These are phyloP conservation scores for Cyrtonyx montezumae DNA, from an alignment of 2,113 vertebrate species.

Conservation along the genomic window DNA sequence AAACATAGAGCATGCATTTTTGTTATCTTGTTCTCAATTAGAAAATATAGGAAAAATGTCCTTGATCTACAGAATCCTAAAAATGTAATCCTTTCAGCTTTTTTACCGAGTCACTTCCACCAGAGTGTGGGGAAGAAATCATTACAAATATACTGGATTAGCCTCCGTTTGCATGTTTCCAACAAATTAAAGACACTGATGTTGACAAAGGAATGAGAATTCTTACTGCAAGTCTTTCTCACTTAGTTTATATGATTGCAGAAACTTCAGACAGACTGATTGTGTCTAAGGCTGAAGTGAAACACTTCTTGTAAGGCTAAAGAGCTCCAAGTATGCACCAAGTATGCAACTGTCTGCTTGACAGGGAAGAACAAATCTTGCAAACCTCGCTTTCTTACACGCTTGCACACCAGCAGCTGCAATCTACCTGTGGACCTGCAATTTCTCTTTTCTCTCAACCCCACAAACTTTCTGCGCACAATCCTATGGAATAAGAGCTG, in stretches of 20 bases:
- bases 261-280: not conserved
- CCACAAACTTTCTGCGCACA: not conserved
- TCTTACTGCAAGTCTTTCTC: not conserved
- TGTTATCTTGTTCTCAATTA: not conserved
- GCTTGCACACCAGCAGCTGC: not conserved
- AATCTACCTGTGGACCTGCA: not conserved
- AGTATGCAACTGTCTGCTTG: not conserved
- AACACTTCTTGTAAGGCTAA: slow-evolving; percentile 16
- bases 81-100: not conserved
- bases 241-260: not conserved
- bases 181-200: not conserved
- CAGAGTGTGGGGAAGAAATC: not conserved
- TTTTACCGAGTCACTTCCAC: slow-evolving; percentile 6
- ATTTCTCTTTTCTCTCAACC: not conserved
- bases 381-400: not conserved
- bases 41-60: not conserved
- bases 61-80: not conserved
- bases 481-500: not conserved
- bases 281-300: slow-evolving; percentile 5
- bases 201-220: not conserved
- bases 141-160: not conserved
- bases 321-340: not conserved
- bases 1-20: not conserved
- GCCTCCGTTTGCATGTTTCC: not conserved
- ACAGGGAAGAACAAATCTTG: not conserved